Evolutionary conservation across 2,888 invertebrate genomes (phyloP).

Genomic region (Cantharis lateralis): DNA sequence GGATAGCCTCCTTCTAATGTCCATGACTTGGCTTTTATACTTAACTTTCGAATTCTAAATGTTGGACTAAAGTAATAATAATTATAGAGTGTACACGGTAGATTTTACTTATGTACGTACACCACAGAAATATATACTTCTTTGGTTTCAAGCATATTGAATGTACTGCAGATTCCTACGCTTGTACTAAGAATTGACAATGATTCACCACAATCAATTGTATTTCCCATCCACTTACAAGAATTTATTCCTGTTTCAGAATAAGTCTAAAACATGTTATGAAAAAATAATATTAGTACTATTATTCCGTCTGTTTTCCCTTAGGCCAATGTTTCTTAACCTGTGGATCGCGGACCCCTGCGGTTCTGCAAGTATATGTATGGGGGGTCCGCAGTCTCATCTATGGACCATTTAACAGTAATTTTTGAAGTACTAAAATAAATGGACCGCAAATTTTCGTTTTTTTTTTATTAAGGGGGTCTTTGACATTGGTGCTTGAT

Average conservation of each 20-base stretch:
- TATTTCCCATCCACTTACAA: constrained; percentile 3
- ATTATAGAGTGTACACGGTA: not conserved
- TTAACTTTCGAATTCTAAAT: not conserved
- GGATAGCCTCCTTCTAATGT: constrained; percentile 11
- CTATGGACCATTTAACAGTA: no score
- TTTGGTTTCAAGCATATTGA: constrained; percentile 1
- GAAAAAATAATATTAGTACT: no score
- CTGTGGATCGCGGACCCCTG: no score
- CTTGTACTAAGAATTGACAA: not conserved
- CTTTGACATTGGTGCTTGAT: no score
- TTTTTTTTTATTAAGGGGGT: no score
- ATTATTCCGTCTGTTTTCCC: no score
- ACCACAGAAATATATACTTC: not conserved
- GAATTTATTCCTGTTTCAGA: not conserved
- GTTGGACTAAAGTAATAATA: not conserved
- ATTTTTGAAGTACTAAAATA: no score
- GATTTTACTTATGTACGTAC: not conserved
- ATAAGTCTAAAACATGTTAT: not conserved
- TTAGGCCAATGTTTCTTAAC: no score
- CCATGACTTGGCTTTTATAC: not conserved
- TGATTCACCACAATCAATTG: not conserved
- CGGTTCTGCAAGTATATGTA: no score
- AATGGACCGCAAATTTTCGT: no score
- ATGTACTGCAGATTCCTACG: constrained; percentile 1
- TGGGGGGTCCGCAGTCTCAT: no score